Evolutionary conservation across 2,113 vertebrate genomes (phyloP).

Genomic region (Triplophysa rosa): DNA sequence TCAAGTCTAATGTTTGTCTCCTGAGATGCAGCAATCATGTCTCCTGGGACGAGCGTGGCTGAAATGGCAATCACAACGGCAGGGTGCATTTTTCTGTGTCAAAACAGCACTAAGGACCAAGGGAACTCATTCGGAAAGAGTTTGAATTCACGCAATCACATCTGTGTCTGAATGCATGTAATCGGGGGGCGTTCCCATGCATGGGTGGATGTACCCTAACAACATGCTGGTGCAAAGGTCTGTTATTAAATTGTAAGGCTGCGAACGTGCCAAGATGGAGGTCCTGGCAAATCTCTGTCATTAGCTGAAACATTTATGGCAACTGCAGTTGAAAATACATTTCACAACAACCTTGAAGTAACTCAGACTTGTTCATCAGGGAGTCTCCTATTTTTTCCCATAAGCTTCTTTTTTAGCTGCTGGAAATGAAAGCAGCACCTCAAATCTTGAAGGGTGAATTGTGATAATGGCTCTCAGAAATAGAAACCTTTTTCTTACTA

Average conservation of each 20-base stretch:
- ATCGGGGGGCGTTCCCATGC: neutral
- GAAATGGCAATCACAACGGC: slow-evolving; percentile 42
- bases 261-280: neutral
- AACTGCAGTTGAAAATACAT: slow-evolving; percentile 22
- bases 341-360: slow-evolving; percentile 3
- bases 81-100: slow-evolving; percentile 17
- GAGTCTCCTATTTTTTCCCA: neutral
- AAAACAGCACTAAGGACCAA: slow-evolving; percentile 11
- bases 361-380: neutral
- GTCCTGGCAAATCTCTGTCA: slow-evolving; percentile 17
- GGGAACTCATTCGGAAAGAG: slow-evolving; percentile 1
- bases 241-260: slow-evolving; percentile 30
- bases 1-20: slow-evolving; percentile 4
- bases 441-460: neutral
- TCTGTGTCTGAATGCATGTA: slow-evolving; percentile 12
- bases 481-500: neutral
- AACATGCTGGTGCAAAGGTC: slow-evolving; percentile 18
- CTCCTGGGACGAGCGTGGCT: neutral
- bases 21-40: slow-evolving; percentile 20
- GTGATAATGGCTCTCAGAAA: neutral
- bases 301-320: slow-evolving; percentile 32
- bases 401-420: too few relatives aligned
- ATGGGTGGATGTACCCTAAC: slow-evolving; percentile 5
- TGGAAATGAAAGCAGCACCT: too few relatives aligned
- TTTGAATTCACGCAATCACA: neutral